Base-by-base conservation (phyloP, 2,797 vertebrate genomes). In the Sebastolobus altivelis region DNA sequence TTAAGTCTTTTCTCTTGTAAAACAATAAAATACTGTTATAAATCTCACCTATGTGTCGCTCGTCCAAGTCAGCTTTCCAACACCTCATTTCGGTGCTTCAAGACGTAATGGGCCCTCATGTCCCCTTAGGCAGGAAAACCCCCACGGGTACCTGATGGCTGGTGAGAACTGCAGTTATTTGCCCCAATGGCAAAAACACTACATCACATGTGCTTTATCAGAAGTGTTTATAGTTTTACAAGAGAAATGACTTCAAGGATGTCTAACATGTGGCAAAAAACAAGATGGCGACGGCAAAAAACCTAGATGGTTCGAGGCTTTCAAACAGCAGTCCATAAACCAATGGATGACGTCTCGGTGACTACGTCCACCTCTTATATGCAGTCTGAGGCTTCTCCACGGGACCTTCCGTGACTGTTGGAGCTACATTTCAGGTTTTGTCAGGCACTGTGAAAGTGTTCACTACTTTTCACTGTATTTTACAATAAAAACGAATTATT, bases 301-400 rank as follows among this genome's bases (percentile, higher is more conserved):
- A 0, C 40, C 40, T 14, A 40, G 40, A 0, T 40, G 40, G 40
- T 5, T 40, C 0, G 13, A 13, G 0, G 40, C 40, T 40, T 40
- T 13, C 14, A 40, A 40, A 40, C 40, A 40, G 40, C 0, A 40
- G 40, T 40, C 40, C 13, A 14, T 40, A 40, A 40, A 43, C 40
- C 40, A 43, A 43, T 16, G 40, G 6, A 13, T 16, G 2, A 43
- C 6, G 14, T 16, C 14, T 16, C 43, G 16, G 43, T 46, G 43
- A 46, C 14, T 46, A 46, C 43, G 6, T 46, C 43, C 43, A 46
- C 40, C 16, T 46, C 43, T 46, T 46, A 6, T 46, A 46, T 18
- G 16, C 0, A n/a, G 4, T 18, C 1, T 33, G 2, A 27, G 16
- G 13, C 59, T 10, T 52, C 25, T 54, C 4, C 0, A 20, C 0